Percentiles rank a stretch among this genome's conserved stretches.
Evolutionary conservation across 2,888 invertebrate genomes (phyloP).

Genomic region (Phoenoteleia sp.): DNA sequence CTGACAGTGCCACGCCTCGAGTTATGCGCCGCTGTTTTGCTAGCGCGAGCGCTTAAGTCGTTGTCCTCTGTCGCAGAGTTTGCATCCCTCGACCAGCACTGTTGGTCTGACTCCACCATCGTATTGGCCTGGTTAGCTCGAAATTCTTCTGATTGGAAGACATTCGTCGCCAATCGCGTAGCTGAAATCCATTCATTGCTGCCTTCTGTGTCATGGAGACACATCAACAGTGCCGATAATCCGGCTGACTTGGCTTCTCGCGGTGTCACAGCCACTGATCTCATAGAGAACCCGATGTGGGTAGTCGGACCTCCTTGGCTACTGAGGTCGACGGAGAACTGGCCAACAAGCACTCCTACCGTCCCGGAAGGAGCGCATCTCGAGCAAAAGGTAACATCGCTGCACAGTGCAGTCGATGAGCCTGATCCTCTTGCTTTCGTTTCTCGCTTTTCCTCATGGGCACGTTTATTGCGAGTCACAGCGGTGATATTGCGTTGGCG

Average conservation of each 20-base stretch:
- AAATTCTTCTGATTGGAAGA: constrained; percentile 27
- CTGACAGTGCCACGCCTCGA: constrained; percentile 41
- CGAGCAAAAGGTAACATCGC: too few species aligned
- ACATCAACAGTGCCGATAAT: constrained; percentile 47
- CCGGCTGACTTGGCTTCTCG: constrained; percentile 64
- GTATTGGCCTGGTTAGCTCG: constrained; percentile 63
- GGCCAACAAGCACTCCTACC: too few species aligned
- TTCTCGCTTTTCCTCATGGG: background rate
- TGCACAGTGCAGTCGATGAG: too few species aligned
- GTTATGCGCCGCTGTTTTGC: constrained; percentile 37
- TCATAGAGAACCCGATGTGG: too few species aligned
- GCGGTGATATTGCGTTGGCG: background rate
- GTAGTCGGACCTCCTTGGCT: too few species aligned
- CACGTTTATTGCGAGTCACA: background rate
- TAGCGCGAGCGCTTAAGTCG: background rate
- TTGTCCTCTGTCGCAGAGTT: too few species aligned
- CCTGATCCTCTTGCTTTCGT: background rate
- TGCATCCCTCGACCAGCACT: too few species aligned
- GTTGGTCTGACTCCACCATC: constrained; percentile 64
- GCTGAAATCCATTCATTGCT: constrained; percentile 5
- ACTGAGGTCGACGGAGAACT: too few species aligned
- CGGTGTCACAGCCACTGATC: too few species aligned
- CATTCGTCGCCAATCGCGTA: constrained; percentile 36
- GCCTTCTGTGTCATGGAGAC: constrained; percentile 52
- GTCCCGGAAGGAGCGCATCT: too few species aligned